Base-by-base conservation (phyloP, 2,113 vertebrate genomes). In the Galemys pyrenaicus region DNA sequence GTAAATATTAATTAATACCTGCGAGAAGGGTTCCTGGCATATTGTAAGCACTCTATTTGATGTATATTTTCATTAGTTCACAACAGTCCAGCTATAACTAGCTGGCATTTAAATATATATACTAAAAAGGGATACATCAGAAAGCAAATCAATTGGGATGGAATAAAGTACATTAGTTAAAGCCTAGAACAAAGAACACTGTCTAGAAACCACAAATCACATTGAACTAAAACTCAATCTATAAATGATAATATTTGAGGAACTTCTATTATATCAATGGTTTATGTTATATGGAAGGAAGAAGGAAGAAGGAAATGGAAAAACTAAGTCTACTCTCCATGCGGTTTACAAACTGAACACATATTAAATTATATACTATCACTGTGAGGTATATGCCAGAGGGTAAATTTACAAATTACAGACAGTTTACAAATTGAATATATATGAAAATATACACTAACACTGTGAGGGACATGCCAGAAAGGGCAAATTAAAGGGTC, bases 201-300 rank as follows among this genome's bases (percentile, higher is more conserved):
- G 22, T 20, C 16, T 39, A 37, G 37, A 62, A n/a, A 4, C 24
- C 37, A 74, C 62, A 93, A 84, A 93, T 68, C 4, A 30, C 86
- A 77, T 60, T 75, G 49, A 95, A 75, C 79, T 74, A 87, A 90
- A 94, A 92, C 74, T 82, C 12, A 49, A 89, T 71, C 62, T 77
- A 28, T 81, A 85, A 81, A 30, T 60, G 90, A 37, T 71, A 88
- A 92, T 91, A 88, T 78, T 91, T 92, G 54, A 89, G 24, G 4
- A 68, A 13, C 22, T 89, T 19, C 16, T 82, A 74, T 56, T 62
- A n/a, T 32, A 70, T 26, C 54, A 85, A 8, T 87, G 32, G 10
- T 24, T 24, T 77, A 4, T 71, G 19, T 87, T 89, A 41, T 19
- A 62, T 5, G 44, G 86, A 92, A 87, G 9, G 9, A 74, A 62